Evolutionary conservation across 2,888 invertebrate genomes (phyloP), one percentile per base, ranked within the genome.

Genomic region (Drosophila prolongata): DNA sequence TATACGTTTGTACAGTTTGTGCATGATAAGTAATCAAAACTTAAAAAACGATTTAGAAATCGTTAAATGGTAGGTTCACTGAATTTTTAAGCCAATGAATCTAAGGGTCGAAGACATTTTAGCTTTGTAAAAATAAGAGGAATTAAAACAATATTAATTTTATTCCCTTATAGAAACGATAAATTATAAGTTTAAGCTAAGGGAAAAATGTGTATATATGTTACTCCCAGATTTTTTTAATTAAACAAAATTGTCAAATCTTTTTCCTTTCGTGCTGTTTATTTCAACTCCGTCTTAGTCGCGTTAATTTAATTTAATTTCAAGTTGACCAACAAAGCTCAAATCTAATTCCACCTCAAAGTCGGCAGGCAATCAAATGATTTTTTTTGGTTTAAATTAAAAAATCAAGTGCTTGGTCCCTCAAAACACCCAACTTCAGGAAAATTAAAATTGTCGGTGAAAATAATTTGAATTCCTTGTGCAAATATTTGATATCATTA

Each of bases 341-440:
- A 54, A 59, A 19, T 38, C 14, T 27, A 30, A 27, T 38, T 30
- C 10, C 6, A 27, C 37, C 30, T n/a, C 30, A 8, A 6, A 54
- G 40, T 2, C 6, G 14, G 9, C 5, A 14, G 34, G 50, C 60
- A 44, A 37, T 34, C 3, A 47, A 49, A 30, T 44, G 50, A 43
- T 58, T 73, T 56, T 77, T 88, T 83, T 81, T 87, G 83, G 85
- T 87, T 85, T 76, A 83, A 88, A 85, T 88, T 85, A 76, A 77
- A 82, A 82, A 54, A 61, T 37, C 49, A 27, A 56, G 57, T 43
- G 43, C 49, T 27, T 30, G 64, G 30, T 8, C 30, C 38, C 55
- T 16, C 37, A 44, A 37, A n/a, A 43, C 19, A 62, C 40, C 35
- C 16, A 35, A 43, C 3, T 13, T 19, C 30, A 37, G 38, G 66